phyloP scores from a whole-genome alignment of 2,113 vertebrate genomes.

The Nettapus auritus region DNA sequence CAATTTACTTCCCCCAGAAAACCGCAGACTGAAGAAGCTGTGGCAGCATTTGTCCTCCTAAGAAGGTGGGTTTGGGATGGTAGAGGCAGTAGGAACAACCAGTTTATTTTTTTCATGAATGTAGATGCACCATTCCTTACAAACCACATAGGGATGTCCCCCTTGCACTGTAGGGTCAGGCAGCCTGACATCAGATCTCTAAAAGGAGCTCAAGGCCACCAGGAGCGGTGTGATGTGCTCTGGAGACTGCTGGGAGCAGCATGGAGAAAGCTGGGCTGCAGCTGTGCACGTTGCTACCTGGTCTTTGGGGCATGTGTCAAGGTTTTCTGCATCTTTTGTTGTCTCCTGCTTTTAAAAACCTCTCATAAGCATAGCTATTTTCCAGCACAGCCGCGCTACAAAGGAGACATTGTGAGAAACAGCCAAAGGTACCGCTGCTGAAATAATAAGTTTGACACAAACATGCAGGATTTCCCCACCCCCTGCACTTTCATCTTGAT shows the following conservation, averaged over 20 bases:
- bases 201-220: not conserved
- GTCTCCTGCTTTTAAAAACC: not conserved
- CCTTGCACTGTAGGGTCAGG: not conserved
- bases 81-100: not conserved
- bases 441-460: not conserved
- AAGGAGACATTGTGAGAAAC: not conserved
- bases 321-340: not conserved
- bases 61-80: not conserved
- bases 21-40: not conserved
- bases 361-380: not conserved
- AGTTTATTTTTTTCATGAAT: not conserved
- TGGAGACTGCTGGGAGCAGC: not conserved
- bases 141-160: not conserved
- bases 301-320: not conserved
- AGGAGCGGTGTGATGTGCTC: not conserved
- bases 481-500: not conserved
- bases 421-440: not conserved
- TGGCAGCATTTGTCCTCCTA: not conserved
- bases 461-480: not conserved
- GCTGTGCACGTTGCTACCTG: not conserved
- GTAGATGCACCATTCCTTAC: not conserved
- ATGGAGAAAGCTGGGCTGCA: not conserved
- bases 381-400: not conserved
- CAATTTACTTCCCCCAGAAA: not conserved
- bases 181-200: not conserved